phyloP scores from a whole-genome alignment of 2,113 vertebrate species.

The Ursus arctos region DNA sequence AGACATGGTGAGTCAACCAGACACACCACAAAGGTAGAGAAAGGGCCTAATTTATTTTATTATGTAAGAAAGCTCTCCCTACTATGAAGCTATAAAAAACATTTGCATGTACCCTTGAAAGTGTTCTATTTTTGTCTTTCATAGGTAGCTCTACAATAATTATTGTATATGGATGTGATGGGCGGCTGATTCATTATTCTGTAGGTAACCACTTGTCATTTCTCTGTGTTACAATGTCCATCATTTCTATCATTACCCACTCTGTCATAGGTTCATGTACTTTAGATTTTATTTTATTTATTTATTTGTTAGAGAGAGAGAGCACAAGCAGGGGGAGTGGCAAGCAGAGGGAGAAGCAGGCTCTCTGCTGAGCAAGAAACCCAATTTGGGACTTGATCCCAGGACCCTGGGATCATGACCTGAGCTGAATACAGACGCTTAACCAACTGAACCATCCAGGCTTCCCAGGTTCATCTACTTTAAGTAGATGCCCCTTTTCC shows the following conservation, averaged over 20 bases:
- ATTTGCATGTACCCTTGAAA: background rate
- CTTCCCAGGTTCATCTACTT: too few species aligned
- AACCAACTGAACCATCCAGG: too few species aligned
- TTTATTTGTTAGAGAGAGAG: too few species aligned
- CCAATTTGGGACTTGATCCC: too few species aligned
- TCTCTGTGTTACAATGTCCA: background rate
- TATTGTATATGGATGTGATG: background rate
- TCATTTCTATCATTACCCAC: background rate
- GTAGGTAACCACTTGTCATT: background rate
- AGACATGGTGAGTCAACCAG: background rate
- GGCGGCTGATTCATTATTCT: background rate
- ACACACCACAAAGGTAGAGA: background rate
- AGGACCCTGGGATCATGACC: too few species aligned
- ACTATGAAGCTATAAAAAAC: background rate
- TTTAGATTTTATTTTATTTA: background rate
- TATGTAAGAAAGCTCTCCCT: background rate
- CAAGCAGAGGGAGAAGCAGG: too few species aligned
- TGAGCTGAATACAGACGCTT: too few species aligned
- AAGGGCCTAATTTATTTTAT: background rate
- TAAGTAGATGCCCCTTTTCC: background rate
- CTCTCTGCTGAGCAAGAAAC: too few species aligned
- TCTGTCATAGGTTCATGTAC: background rate
- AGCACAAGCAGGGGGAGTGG: too few species aligned
- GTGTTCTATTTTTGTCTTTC: background rate
- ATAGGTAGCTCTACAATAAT: background rate